Percentiles rank a stretch among this genome's conserved stretches.
These are phyloP conservation scores for Neostethus bicornis DNA, from an alignment of 2,797 vertebrate species.

Conservation along the genomic window DNA sequence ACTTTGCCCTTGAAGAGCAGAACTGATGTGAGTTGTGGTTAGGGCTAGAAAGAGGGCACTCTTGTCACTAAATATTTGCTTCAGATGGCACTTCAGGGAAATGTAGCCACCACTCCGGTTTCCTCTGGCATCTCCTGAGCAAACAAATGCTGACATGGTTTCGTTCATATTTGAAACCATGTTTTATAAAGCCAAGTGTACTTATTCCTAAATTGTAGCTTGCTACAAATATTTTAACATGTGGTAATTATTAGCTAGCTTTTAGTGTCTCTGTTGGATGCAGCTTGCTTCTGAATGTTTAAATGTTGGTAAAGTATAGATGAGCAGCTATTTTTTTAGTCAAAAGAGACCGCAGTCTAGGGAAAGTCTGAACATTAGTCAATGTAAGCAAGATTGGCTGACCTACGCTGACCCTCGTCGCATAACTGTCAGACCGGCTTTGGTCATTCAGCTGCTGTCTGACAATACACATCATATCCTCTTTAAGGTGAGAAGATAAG, in stretches of 20 bases:
- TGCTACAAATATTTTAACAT: conserved; percentile 48
- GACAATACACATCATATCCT: conserved; percentile 70
- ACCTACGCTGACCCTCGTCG: conserved; percentile 43
- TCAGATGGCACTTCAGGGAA: conserved; percentile 62
- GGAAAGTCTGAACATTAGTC: neutral
- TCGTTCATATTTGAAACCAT: conserved; percentile 29
- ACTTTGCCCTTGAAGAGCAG: conserved; percentile 26
- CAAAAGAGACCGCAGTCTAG: neutral
- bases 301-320: conserved; percentile 4
- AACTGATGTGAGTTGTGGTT: conserved; percentile 53
- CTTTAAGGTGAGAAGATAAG: conserved; percentile 75
- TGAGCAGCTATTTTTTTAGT: conserved; percentile 7
- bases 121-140: conserved; percentile 61
- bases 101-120: conserved; percentile 44
- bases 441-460: conserved; percentile 54
- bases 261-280: conserved; percentile 30
- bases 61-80: conserved; percentile 74
- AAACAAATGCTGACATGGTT: conserved; percentile 42
- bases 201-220: conserved; percentile 41
- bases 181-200: conserved; percentile 37
- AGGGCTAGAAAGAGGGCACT: conserved; percentile 64
- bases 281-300: conserved; percentile 19
- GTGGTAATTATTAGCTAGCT: conserved; percentile 45
- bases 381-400: conserved; percentile 25
- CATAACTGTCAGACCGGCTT: conserved; percentile 48